Evolutionary conservation across 1,140 invertebrate species (phyloP).

Genomic region (Cyrtorhinus lividipennis): DNA sequence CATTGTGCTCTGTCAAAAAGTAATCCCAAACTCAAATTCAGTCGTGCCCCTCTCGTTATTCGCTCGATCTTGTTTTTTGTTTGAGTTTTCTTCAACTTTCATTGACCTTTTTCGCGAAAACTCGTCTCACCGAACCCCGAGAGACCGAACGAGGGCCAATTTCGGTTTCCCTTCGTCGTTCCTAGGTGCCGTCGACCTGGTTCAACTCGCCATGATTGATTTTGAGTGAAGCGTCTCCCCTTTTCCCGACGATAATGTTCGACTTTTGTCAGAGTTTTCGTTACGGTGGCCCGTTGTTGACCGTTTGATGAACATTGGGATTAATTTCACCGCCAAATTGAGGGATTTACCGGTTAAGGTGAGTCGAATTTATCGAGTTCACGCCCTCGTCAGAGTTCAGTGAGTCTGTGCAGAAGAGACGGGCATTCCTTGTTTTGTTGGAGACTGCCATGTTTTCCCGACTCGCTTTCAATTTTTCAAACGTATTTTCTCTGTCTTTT

Average conservation of each 20-base stretch:
- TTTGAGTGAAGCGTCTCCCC: not conserved
- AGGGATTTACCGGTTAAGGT: not conserved
- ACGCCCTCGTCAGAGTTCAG: too few relatives aligned
- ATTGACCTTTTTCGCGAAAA: not conserved
- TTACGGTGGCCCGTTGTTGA: not conserved
- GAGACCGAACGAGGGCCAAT: too few relatives aligned
- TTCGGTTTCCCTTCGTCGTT: not conserved
- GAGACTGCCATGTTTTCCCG: not conserved
- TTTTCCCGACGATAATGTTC: not conserved
- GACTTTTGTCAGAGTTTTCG: not conserved
- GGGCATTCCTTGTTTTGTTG: not conserved
- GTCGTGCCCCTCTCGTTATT: not conserved
- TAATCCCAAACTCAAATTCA: not conserved
- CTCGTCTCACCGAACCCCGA: too few relatives aligned
- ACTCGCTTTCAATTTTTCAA: not conserved
- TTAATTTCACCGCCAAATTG: not conserved
- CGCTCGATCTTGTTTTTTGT: not conserved
- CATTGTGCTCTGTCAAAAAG: not conserved
- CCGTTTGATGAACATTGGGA: not conserved
- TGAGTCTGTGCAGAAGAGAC: too few relatives aligned
- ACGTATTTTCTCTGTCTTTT: not conserved
- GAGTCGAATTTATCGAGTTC: not conserved
- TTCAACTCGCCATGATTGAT: constrained; percentile 5
- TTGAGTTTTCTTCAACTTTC: not conserved
- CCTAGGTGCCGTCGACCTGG: not conserved